Evolutionary conservation across 2,888 invertebrate genomes (phyloP).

Genomic region (Bimastos eiseni): DNA sequence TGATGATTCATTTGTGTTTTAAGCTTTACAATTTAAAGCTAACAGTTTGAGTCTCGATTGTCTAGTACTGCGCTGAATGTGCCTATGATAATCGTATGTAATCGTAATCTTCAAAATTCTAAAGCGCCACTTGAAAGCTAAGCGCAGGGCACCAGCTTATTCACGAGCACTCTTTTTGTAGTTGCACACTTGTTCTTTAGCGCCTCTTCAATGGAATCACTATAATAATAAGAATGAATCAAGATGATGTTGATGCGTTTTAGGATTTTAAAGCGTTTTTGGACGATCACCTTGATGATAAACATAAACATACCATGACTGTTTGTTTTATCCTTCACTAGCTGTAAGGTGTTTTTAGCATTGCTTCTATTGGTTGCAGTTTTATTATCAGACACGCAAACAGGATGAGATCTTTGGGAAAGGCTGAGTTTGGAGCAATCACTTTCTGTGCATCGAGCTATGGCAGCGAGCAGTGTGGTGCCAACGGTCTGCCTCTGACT

Average conservation of each 20-base stretch:
- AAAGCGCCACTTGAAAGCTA: too few relatives aligned
- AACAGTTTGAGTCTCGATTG: background rate
- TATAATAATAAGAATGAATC: too few relatives aligned
- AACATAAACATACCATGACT: background rate
- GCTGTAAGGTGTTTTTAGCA: background rate
- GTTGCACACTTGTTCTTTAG: background rate
- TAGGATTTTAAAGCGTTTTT: too few relatives aligned
- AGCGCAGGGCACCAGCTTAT: too few relatives aligned
- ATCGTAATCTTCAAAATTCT: too few relatives aligned
- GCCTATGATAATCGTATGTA: too few relatives aligned
- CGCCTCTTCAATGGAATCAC: too few relatives aligned
- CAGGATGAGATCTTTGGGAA: constrained; percentile 48
- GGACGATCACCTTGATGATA: too few relatives aligned
- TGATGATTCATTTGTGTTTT: too few relatives aligned
- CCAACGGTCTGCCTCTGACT: constrained; percentile 91
- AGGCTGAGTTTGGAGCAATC: constrained; percentile 73
- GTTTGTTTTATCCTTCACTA: background rate
- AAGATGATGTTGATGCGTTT: too few relatives aligned
- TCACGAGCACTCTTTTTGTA: too few relatives aligned
- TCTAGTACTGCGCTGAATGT: background rate
- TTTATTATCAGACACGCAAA: background rate
- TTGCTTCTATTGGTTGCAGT: background rate
- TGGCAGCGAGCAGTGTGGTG: constrained; percentile 77
- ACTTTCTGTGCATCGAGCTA: constrained; percentile 90
- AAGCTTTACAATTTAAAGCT: background rate